Base-by-base conservation (phyloP, 2,113 vertebrate genomes). In the Merops nubicus region DNA sequence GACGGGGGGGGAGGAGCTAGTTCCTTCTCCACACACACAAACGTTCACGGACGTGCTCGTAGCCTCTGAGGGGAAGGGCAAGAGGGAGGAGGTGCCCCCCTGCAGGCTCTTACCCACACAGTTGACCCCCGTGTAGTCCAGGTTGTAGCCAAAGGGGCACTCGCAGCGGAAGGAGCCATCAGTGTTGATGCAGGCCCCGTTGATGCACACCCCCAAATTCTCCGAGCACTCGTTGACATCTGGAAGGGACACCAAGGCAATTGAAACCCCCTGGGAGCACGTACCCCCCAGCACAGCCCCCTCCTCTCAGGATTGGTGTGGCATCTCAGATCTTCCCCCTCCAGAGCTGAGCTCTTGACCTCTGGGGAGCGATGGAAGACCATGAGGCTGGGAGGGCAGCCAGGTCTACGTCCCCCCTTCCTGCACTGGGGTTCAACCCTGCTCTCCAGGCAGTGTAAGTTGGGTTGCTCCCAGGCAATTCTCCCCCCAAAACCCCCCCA, bases 121-220 rank as follows among this genome's bases (percentile, higher is more conserved):
- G 97, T 98, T 98, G 96, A 99, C 95, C 65, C 99, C 98, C 0
- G 98, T 99, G 97, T 98, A 99, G 97, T 99, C 99, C 96, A 99
- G 97, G 97, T 98, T 99, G 97, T 99, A 99, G 11, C 99, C 99
- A 1, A 99, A 99, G 63, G 99, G 99, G 81, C 99, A 99, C 97
- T 99, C 99, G 25, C 99, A 99, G 95, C 99, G 99, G 98, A 99
- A 99, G 4, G 99, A 99, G 25, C 99, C 99, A 1, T 99, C 99
- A 0, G 99, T 99, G 97, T 99, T 99, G 92, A 99, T 99, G 86
- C 99, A 99, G 28, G 98, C 96, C 5, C 99, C 99, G 0, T 99
- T 99, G 68, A 98, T 96, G 89, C 99, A 99, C 95, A 99, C 97
- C 1, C 98, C 98, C 1, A 99, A 98, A 92, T 98, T 99, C 87